Evolutionary conservation across 1,140 invertebrate species (phyloP).

Genomic region (Meteorus sp.): DNA sequence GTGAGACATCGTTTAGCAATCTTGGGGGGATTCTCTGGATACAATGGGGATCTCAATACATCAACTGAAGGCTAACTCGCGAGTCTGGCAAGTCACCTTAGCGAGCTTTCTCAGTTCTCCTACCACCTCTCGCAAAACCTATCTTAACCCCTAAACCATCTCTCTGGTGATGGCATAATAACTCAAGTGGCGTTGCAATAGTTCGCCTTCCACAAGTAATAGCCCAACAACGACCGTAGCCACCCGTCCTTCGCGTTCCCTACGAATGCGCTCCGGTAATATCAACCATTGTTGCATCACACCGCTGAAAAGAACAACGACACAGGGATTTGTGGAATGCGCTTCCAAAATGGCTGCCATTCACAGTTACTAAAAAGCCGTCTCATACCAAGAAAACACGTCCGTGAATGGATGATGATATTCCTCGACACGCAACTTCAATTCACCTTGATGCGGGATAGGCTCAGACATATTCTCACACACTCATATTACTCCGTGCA

Average conservation of each 20-base stretch:
- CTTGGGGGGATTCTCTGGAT: constrained; percentile 59
- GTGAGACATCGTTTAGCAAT: constrained; percentile 56
- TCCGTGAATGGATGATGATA: too few relatives aligned
- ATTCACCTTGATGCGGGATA: too few relatives aligned
- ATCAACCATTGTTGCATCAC: too few relatives aligned
- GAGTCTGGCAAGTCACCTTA: constrained; percentile 15
- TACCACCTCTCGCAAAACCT: constrained; percentile 1
- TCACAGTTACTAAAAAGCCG: too few relatives aligned
- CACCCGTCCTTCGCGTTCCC: too few relatives aligned
- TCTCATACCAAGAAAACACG: too few relatives aligned
- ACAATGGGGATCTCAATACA: constrained; percentile 62
- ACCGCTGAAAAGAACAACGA: too few relatives aligned
- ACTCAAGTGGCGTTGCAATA: constrained; percentile 44
- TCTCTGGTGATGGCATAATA: constrained; percentile 44
- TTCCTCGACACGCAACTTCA: too few relatives aligned
- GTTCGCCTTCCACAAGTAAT: constrained; percentile 50
- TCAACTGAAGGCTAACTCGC: constrained; percentile 56
- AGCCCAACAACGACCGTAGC: constrained; percentile 55
- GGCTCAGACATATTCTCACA: too few relatives aligned
- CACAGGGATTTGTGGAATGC: constrained; percentile 22
- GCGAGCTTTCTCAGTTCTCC: constrained; percentile 10
- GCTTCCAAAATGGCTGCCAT: constrained; percentile 19
- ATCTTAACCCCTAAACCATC: constrained; percentile 1
- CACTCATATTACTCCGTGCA: too few relatives aligned
- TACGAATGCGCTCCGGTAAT: too few relatives aligned